Evolutionary conservation across 2,113 vertebrate species (phyloP), one percentile per base, ranked within the genome.

Genomic region (Eupsittula cactorum): DNA sequence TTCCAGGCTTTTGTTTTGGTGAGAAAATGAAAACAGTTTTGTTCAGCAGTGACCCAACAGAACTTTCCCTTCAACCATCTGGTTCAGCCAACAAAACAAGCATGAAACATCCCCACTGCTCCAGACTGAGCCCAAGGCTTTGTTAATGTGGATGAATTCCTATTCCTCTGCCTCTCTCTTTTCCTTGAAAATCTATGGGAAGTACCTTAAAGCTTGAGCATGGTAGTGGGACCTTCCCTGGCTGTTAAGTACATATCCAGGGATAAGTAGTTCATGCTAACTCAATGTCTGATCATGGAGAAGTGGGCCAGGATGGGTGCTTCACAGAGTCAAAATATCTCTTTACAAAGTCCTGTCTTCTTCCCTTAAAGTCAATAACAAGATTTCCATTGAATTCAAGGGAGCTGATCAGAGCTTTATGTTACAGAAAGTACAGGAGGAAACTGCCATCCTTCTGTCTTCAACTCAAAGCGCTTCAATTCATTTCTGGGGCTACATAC

Each of bases 11-110:
- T 91, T 82, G 70, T 92, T 95, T 90, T 82, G 67, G 62, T 95
- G 78, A 95, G 49, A 79, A 94, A 94, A 92, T 19, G 70, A 94
- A 94, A 95, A 94, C 8, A 4, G 65, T 94, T 95, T 96, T 55
- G 63, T 80, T 96, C 57, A 0, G 21, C 67, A 59, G 29, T 95
- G 90, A 95, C 94, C 82, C 68, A 92, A 46, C 53, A 70, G 65
- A 91, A 92, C 77, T 91, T 89, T 78, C 79, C 69, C 47, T 95
- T 89, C 89, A 73, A 62, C 81, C 62, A 82, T 69, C 57, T 91
- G 46, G 60, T 95, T 91, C 57, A 76, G 67, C 49, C 2, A 1
- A 85, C 87, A 94, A 92, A 95, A 86, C 80, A 94, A 86, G 63
- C 65, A 41, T 62, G 79, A 94, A 95, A 91, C 1, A 95, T 70